phyloP scores from a whole-genome alignment of 2,113 vertebrate species.

The Spermophilus dauricus region DNA sequence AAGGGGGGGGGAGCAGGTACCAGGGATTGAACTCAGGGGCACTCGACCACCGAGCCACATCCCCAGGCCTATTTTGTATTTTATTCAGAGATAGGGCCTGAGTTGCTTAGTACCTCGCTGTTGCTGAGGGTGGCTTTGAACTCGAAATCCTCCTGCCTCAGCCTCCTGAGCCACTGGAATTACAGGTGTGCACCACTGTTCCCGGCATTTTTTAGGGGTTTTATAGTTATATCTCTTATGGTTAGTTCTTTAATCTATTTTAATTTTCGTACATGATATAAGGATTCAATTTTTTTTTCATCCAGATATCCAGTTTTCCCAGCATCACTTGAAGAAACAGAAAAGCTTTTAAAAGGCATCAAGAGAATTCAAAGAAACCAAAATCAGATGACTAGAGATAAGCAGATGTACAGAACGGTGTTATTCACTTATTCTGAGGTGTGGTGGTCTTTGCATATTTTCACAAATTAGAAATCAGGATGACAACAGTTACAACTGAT shows the following conservation, averaged over 20 bases:
- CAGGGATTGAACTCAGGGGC: too few species aligned
- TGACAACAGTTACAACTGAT: not conserved
- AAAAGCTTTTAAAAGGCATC: not conserved
- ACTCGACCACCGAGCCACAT: too few species aligned
- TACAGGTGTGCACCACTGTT: too few species aligned
- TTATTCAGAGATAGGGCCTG: too few species aligned
- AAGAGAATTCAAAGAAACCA: not conserved
- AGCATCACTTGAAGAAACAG: not conserved
- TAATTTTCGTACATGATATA: not conserved
- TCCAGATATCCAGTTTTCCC: not conserved
- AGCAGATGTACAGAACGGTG: not conserved
- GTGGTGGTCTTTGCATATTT: not conserved
- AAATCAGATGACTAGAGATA: not conserved
- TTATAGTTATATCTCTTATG: too few species aligned
- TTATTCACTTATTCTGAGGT: not conserved
- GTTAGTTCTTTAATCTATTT: too few species aligned
- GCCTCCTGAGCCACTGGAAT: too few species aligned
- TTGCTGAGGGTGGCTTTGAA: too few species aligned
- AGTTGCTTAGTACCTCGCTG: too few species aligned
- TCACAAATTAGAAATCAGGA: slow-evolving; percentile 21
- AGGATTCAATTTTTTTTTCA: not conserved
- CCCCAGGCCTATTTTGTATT: too few species aligned
- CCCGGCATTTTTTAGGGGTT: too few species aligned
- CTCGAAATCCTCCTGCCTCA: too few species aligned
- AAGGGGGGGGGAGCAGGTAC: not conserved